Evolutionary conservation across 2,888 invertebrate genomes (phyloP), one percentile per base, ranked within the genome.

Genomic region (Tipula lateralis): DNA sequence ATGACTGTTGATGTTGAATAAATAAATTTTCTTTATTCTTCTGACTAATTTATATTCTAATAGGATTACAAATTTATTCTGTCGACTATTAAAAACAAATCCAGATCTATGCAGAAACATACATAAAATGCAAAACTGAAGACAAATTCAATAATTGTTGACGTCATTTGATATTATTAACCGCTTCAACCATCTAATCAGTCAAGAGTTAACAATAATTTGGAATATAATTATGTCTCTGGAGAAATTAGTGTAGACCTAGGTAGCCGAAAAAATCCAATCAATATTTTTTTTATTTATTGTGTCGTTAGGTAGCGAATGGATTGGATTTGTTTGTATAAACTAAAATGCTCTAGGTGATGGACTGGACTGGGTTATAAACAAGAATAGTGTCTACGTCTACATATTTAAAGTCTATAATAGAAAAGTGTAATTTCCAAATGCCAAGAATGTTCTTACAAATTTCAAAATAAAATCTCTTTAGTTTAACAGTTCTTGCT

Each of bases 11-110:
- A 50, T n/a, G n/a, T n/a, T n/a, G n/a, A n/a, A n/a, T n/a, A 39
- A 16, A 66, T 66, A 66, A 24, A 24, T 66, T 44, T 24, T 50
- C 7, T 50, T 66, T 9, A 66, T 66, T 66, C 24, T 24, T 7
- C 9, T 66, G 66, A 66, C 66, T 24, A 66, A 66, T 66, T 66
- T 66, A 66, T 66, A 66, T 66, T 66, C 66, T 66, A 66, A 66
- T 66, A 66, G 66, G 66, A 66, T 66, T 66, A 66, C 24, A 66
- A 66, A 66, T 66, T 66, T 9, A 66, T 66, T 66, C 66, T 12
- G 2, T 66, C 9, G 66, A 24, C 24, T n/a, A 4, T 24, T 24
- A 66, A 24, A 66, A 24, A 24, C 24, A 2, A 50, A 36, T 66
- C 66, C 24, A 66, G 66, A 66, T 66, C 24, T 66, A 66, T 24